Evolutionary conservation across 2,888 invertebrate genomes (phyloP), one percentile per base, ranked within the genome.

Genomic region (Augochlorella aurata): DNA sequence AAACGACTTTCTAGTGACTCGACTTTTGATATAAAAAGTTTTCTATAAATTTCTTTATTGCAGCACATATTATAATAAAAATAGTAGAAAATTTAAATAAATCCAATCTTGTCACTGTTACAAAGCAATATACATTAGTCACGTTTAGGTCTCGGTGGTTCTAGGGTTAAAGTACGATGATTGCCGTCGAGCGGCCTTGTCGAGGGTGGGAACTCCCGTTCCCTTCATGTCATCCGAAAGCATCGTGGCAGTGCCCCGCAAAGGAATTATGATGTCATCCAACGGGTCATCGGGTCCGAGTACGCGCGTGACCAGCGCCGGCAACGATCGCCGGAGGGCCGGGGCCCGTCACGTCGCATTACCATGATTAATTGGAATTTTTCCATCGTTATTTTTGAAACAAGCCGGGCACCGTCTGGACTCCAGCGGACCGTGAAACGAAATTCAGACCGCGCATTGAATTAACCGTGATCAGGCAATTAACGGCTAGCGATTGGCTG

Each of bases 251-350:
- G 74, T 77, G 21, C 65, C 76, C 73, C 74, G 78, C 73, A 73
- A 82, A 78, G 83, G 75, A 78, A 82, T 83, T 82, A 78, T 82
- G 78, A 73, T 75, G 70, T 82, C 70, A 83, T 75, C 66, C 75
- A n/a, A 70, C 66, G 70, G 79, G 78, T 78, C 83, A 49, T 24
- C 52, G 65, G 78, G 78, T 83, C 66, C 29, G 24, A 74, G 70
- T 47, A 73, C 81, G 63, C 68, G 82, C 82, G 78, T 75, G 82
- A 77, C 82, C 74, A 66, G 54, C 69, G 16, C 74, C 54, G 69
- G 75, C 63, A 49, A 71, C 70, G 74, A 52, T 50, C 45, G 29
- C 45, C 38, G 38, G 18, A 29, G 52, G 44, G 70, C 21, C 18
- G 47, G 16, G 21, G 7, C 52, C 63, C 66, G 38, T 38, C 38